phyloP scores from a whole-genome alignment of 2,888 invertebrate species.

The Andrena hattorfiana region DNA sequence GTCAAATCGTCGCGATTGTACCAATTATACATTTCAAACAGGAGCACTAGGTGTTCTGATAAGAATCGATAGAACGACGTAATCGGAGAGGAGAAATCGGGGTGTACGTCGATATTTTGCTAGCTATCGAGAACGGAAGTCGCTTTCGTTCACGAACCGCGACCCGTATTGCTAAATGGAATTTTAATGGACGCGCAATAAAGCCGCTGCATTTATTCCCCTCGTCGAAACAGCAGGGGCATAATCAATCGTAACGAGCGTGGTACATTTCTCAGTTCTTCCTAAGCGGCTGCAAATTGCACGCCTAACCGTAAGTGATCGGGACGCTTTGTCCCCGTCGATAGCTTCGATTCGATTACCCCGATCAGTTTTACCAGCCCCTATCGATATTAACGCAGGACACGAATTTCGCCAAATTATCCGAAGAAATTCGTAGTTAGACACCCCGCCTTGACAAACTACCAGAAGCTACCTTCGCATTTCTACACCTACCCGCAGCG shows the following conservation, averaged over 20 bases:
- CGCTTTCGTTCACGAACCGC: slow-evolving; percentile 54
- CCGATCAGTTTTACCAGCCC: background rate
- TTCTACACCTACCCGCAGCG: background rate
- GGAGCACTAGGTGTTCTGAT: background rate
- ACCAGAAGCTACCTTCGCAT: too few relatives aligned
- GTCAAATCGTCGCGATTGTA: background rate
- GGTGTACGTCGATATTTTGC: slow-evolving; percentile 38
- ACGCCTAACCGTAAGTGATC: slow-evolving; percentile 10
- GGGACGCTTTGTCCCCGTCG: background rate
- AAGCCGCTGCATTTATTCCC: slow-evolving; percentile 59
- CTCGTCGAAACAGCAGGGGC: slow-evolving; percentile 42
- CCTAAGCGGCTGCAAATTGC: background rate
- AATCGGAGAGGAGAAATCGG: slow-evolving; percentile 47
- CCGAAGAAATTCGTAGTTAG: too few relatives aligned
- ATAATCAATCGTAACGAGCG: slow-evolving; percentile 69
- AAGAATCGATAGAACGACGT: slow-evolving; percentile 30
- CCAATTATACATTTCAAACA: background rate
- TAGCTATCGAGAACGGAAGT: slow-evolving; percentile 37
- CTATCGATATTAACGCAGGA: background rate
- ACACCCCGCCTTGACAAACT: too few relatives aligned
- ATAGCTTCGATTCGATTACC: slow-evolving; percentile 10
- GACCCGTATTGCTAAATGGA: slow-evolving; percentile 61
- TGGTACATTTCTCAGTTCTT: slow-evolving; percentile 52
- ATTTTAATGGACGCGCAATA: slow-evolving; percentile 64
- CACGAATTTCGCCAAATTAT: too few relatives aligned